Evolutionary conservation across 2,888 invertebrate genomes (phyloP).

Genomic region (Ophion slaviceki): DNA sequence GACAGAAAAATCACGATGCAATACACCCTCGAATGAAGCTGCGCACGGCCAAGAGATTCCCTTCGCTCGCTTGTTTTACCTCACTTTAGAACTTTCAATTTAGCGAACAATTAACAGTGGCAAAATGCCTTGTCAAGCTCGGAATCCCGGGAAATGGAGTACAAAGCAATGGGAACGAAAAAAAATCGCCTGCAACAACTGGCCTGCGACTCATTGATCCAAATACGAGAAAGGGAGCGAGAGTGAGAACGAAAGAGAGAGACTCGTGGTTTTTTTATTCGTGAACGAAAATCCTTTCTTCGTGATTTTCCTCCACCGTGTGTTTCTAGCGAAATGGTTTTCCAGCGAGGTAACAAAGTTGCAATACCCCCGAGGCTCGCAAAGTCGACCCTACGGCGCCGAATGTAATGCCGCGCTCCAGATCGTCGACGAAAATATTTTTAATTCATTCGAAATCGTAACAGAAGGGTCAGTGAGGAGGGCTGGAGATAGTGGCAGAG

Average conservation of each 20-base stretch:
- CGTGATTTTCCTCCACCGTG: background rate
- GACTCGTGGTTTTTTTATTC: background rate
- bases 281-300: background rate
- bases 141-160: constrained; percentile 1
- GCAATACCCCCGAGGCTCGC: background rate
- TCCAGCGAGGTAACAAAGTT: background rate
- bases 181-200: constrained; percentile 11
- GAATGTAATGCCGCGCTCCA: background rate
- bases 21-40: constrained; percentile 5
- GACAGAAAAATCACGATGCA: constrained; percentile 13
- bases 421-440: constrained; percentile 45
- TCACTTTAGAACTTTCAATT: constrained; percentile 38
- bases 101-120: constrained; percentile 33
- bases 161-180: constrained; percentile 14
- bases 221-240: background rate
- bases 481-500: background rate
- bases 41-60: constrained; percentile 3
- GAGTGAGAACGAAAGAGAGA: background rate
- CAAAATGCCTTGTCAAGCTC: constrained; percentile 26
- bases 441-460: constrained; percentile 50
- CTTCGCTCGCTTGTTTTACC: constrained; percentile 21
- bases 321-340: constrained; percentile 7
- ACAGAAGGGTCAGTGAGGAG: background rate
- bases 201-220: background rate
- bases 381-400: background rate